Base-by-base conservation (phyloP, 2,113 vertebrate genomes). In the Smithornis capensis region DNA sequence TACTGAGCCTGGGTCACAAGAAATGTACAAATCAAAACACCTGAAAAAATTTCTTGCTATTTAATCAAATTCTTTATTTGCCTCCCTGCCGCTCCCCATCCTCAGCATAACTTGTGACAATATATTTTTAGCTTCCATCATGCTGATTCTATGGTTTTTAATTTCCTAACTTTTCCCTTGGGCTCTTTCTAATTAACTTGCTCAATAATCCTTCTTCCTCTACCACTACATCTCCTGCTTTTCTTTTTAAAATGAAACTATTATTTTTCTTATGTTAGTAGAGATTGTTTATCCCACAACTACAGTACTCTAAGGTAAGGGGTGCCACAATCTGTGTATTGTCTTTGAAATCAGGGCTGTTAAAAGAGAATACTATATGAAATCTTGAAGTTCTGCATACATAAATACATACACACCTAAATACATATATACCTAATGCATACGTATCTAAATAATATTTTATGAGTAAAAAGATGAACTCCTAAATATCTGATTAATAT, bases 151-250 rank as follows among this genome's bases (percentile, higher is more conserved):
- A 55, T 47, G 75, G 22, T 44, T 59, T 97, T 95, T 93, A 91
- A 95, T 97, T 96, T 96, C 93, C 93, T 95, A 96, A 94, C 57
- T 88, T 88, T 88, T 91, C 96, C 93, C 94, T 85, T 70, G 93
- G 59, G 93, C 38, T 97, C 82, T n/a, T 88, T 94, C 68, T 95
- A 94, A 96, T 95, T 93, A 94, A 86, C 82, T 80, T 81, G 38
- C 63, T 80, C 47, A 91, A 77, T 95, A 93, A 83, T 87, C 71
- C 25, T 38, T 95, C 69, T 91, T 87, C 82, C 87, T 90, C 67
- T 57, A 76, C 33, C 37, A 33, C 47, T 71, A 64, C 25, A 93
- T 10, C 70, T 90, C 81, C 79, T 3, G 1, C n/a, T 88, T 91
- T 59, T 91, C n/a, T 16, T 87, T 73, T 92, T 63, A 63, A 91